Base-by-base conservation (phyloP, 1,140 invertebrate species). In the Eumeta japonica region DNA sequence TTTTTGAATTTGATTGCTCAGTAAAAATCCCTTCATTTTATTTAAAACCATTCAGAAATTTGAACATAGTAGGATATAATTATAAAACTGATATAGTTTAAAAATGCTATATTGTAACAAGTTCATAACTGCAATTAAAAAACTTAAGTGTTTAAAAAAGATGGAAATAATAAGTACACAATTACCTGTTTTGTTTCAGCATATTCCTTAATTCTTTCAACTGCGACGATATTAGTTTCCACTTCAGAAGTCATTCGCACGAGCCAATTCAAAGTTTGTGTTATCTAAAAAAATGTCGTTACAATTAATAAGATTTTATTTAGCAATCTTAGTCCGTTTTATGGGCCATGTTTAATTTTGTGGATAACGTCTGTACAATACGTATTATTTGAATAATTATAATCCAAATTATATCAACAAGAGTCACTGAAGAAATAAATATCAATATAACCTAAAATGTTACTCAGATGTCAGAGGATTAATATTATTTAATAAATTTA, bases 131-230 rank as follows among this genome's bases (percentile, higher is more conserved):
- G 20, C 20, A n/a, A 24, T 24, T 24, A 5, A 5, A 5, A 24
- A 24, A 24, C 20, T 24, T 24, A 24, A 24, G n/a, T 7, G 5
- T 24, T 24, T 24, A 24, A 24, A 24, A 24, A 24, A 24, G 5
- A 24, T 7, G 5, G n/a, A 24, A 7, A 27, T n/a, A 24, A 28
- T 36, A 2, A 19, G 31, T 24, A 41, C 16, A 32, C 39, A 42
- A 29, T 33, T 49, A 80, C 81, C 58, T 85, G 83, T 35, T 81
- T 76, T 0, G 89, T 89, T 65, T 96, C 90, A 1, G 89, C 85
- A 60, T 98, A 98, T 60, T 98, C 95, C 62, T 94, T 94, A 46
- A 99, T 93, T 68, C 96, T 84, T 71, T 99, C 96, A 1, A 98
- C 94, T 10, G 94, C 92, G 0, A 98, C 95, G 45, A 98, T 97